phyloP scores from a whole-genome alignment of 2,888 invertebrate genomes.

The Polydrusus cervinus region DNA sequence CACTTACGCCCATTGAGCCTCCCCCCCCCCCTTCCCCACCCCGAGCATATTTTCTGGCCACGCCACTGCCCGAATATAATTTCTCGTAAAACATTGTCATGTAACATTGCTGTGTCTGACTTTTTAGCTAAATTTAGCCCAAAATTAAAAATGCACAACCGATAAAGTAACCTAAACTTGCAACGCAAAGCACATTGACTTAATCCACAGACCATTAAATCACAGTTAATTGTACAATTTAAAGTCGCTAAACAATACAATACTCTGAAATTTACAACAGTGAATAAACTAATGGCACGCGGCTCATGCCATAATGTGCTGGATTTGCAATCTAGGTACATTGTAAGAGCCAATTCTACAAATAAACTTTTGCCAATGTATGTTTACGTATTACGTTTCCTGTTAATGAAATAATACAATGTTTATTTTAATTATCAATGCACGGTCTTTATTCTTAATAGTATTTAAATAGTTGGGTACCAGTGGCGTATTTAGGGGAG shows the following conservation, averaged over 20 bases:
- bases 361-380: constrained; percentile 1
- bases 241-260: constrained; percentile 33
- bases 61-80: too few species aligned
- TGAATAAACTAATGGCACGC: background rate
- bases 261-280: constrained; percentile 1
- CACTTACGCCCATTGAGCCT: too few species aligned
- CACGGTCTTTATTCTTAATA: too few species aligned
- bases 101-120: too few species aligned
- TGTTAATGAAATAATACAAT: too few species aligned
- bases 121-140: background rate
- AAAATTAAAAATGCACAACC: background rate
- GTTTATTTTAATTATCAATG: too few species aligned
- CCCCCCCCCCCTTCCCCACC: too few species aligned
- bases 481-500: too few species aligned
- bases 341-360: background rate
- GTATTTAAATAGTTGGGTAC: background rate
- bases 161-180: background rate
- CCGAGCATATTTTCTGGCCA: too few species aligned
- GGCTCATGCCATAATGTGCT: constrained; percentile 4
- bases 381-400: background rate
- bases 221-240: constrained; percentile 23
- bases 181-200: constrained; percentile 7
- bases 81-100: too few species aligned
- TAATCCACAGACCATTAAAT: constrained; percentile 32
- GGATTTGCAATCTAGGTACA: constrained; percentile 4